Evolutionary conservation across 2,888 invertebrate species (phyloP).

Genomic region (Lacanobia wlatinum): DNA sequence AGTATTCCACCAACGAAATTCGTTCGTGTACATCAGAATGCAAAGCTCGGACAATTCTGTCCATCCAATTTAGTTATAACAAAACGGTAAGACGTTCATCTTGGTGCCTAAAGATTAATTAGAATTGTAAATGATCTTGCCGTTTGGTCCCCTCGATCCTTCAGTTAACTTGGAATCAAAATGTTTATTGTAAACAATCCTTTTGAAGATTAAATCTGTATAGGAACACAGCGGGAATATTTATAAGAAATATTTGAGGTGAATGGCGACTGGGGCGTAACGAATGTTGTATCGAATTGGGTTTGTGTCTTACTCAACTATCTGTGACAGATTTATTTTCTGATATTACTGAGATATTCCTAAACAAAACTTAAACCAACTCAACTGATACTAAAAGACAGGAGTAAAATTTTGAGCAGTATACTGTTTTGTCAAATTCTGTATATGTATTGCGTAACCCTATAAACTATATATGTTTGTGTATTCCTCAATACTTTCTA

Average conservation of each 20-base stretch:
- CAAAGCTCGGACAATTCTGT: constrained; percentile 83
- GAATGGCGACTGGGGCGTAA: constrained; percentile 50
- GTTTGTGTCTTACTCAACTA: background rate
- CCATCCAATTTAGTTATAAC: constrained; percentile 81
- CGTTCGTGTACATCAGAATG: constrained; percentile 82
- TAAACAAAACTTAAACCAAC: background rate
- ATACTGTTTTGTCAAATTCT: too few relatives aligned
- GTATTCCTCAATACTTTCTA: background rate
- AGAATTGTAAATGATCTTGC: constrained; percentile 87
- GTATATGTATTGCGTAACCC: too few relatives aligned
- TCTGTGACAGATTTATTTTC: background rate
- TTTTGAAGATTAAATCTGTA: constrained; percentile 87
- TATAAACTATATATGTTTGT: background rate
- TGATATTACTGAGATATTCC: background rate
- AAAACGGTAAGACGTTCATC: constrained; percentile 80
- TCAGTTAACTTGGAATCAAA: constrained; percentile 88
- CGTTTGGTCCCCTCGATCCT: constrained; percentile 80
- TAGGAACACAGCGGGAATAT: constrained; percentile 83
- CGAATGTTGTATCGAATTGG: constrained; percentile 38
- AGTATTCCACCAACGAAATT: constrained; percentile 75
- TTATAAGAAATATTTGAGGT: constrained; percentile 82
- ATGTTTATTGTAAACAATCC: constrained; percentile 89
- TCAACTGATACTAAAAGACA: background rate
- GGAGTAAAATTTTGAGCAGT: background rate
- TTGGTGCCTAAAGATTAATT: constrained; percentile 86